phyloP scores from a whole-genome alignment of 1,140 invertebrate species.

The Lordiphosa mommai region DNA sequence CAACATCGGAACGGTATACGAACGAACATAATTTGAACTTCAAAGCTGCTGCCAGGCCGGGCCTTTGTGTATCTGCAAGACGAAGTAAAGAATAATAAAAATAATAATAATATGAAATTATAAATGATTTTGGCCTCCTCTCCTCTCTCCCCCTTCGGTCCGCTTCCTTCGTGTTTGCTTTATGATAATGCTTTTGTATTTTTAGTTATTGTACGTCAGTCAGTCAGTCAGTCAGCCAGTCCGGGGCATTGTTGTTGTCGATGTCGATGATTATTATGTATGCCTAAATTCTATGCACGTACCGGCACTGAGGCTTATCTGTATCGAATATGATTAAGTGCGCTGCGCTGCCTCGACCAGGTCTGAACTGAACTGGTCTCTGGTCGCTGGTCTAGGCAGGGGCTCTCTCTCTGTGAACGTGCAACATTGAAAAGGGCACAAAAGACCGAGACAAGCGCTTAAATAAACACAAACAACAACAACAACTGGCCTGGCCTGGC shows the following conservation, averaged over 20 bases:
- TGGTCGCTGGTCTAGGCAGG: slow-evolving; percentile 12
- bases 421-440: slow-evolving; percentile 70
- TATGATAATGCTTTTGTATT: slow-evolving; percentile 48
- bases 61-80: slow-evolving; percentile 51
- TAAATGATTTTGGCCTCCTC: slow-evolving; percentile 45
- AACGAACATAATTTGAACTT: slow-evolving; percentile 61
- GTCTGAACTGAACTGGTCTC: slow-evolving; percentile 11
- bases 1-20: slow-evolving; percentile 45
- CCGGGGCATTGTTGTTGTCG: too few relatives aligned
- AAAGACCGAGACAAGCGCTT: slow-evolving; percentile 53
- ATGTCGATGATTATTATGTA: slow-evolving; percentile 73
- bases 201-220: slow-evolving; percentile 38
- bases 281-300: slow-evolving; percentile 77
- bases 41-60: slow-evolving; percentile 38
- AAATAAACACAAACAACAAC: slow-evolving; percentile 55
- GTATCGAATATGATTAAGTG: slow-evolving; percentile 78
- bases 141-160: slow-evolving; percentile 26
- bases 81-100: slow-evolving; percentile 37
- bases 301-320: slow-evolving; percentile 73
- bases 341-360: slow-evolving; percentile 54
- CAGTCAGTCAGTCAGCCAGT: neutral
- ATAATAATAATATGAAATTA: slow-evolving; percentile 74
- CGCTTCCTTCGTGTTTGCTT: slow-evolving; percentile 48
- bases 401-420: slow-evolving; percentile 51
- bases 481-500: slow-evolving; percentile 19